phyloP scores from a whole-genome alignment of 1,140 invertebrate genomes.

The Theocolax elegans region DNA sequence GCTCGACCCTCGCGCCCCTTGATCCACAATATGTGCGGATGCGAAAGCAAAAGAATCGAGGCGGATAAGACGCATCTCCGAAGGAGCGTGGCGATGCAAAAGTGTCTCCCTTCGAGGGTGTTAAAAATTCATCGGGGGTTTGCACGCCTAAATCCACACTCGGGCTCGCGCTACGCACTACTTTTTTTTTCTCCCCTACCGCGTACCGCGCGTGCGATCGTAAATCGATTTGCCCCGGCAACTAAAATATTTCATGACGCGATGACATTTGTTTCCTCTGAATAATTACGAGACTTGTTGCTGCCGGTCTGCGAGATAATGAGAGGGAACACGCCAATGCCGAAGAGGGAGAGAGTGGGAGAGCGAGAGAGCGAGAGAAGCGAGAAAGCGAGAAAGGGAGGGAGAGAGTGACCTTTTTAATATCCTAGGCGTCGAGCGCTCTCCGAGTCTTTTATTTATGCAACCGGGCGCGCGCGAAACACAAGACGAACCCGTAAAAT shows the following conservation, averaged over 20 bases:
- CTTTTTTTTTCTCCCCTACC: conserved; percentile 34
- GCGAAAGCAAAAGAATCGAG: not conserved
- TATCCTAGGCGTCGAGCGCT: conserved; percentile 9
- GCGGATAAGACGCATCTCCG: not conserved
- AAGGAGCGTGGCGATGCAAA: not conserved
- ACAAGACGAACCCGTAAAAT: conserved; percentile 21
- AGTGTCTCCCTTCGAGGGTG: conserved; percentile 24
- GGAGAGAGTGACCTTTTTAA: conserved; percentile 30
- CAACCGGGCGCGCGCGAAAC: not conserved
- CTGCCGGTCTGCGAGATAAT: not conserved
- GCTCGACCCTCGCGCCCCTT: not conserved
- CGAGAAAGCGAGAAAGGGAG: conserved; percentile 16
- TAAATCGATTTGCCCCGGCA: conserved; percentile 47
- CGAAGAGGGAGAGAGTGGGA: not conserved
- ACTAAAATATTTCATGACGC: conserved; percentile 44
- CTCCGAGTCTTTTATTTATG: conserved; percentile 14
- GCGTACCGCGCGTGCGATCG: conserved; percentile 44
- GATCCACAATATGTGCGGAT: not conserved
- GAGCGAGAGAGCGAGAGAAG: not conserved
- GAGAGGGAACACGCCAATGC: too few relatives aligned
- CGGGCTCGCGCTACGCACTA: conserved; percentile 35
- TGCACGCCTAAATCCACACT: conserved; percentile 50
- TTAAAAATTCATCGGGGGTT: conserved; percentile 53
- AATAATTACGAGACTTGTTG: conserved; percentile 35
- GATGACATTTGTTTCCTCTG: conserved; percentile 36